Percentiles rank a stretch among this genome's conserved stretches.
Evolutionary conservation across 2,888 invertebrate species (phyloP).

Genomic region (Pyralis farinalis): DNA sequence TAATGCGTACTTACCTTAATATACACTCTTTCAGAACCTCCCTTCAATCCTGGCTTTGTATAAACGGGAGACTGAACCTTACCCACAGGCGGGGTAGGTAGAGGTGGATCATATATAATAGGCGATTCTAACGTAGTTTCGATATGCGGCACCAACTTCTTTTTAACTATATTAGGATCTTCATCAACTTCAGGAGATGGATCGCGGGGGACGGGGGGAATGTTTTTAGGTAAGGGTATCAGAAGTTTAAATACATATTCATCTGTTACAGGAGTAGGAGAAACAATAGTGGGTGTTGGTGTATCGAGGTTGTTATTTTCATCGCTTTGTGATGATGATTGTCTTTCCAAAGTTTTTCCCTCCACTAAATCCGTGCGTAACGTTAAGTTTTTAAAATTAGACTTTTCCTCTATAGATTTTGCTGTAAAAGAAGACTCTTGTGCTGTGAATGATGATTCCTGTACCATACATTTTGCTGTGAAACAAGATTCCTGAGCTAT

Average conservation of each 20-base stretch:
- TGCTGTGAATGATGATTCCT: slow-evolving; percentile 5
- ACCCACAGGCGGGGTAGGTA: slow-evolving; percentile 46
- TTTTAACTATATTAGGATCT: slow-evolving; percentile 58
- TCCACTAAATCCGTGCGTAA: slow-evolving; percentile 24
- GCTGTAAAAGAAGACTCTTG: slow-evolving; percentile 12
- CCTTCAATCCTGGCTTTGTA: slow-evolving; percentile 43
- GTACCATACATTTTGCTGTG: slow-evolving; percentile 12
- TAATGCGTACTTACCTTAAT: slow-evolving; percentile 42
- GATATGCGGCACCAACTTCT: slow-evolving; percentile 57
- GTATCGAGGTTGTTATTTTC: slow-evolving; percentile 38
- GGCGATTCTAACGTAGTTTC: slow-evolving; percentile 49
- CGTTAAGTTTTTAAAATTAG: slow-evolving; percentile 19
- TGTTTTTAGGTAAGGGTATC: slow-evolving; percentile 53
- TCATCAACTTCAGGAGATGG: slow-evolving; percentile 41
- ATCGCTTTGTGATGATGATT: slow-evolving; percentile 23
- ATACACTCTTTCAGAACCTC: slow-evolving; percentile 34
- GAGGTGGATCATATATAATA: slow-evolving; percentile 55
- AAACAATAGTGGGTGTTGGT: slow-evolving; percentile 47
- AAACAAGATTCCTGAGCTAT: slow-evolving; percentile 22
- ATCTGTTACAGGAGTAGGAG: slow-evolving; percentile 64
- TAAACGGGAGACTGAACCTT: slow-evolving; percentile 39
- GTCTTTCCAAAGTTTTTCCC: slow-evolving; percentile 18
- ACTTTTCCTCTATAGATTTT: background rate
- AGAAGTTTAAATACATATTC: slow-evolving; percentile 64
- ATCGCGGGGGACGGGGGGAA: slow-evolving; percentile 38